Evolutionary conservation across 2,113 vertebrate genomes (phyloP).

Genomic region (Helogale parvula): DNA sequence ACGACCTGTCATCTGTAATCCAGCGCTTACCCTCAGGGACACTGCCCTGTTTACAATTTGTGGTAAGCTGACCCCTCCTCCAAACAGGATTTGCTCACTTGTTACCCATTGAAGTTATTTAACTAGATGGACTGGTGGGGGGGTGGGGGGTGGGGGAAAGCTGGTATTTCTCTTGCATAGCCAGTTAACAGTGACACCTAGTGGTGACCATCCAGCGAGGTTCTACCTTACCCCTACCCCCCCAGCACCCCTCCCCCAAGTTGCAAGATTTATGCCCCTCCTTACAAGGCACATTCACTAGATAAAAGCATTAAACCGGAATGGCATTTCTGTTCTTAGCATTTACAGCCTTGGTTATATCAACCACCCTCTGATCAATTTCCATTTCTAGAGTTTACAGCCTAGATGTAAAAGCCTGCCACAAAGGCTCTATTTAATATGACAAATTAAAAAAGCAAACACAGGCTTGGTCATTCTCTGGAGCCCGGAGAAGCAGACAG

Average conservation of each 20-base stretch:
- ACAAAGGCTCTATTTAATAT: constrained; percentile 78
- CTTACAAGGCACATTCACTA: constrained; percentile 71
- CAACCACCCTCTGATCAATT: constrained; percentile 79
- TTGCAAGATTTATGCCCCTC: constrained; percentile 73
- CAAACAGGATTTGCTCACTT: constrained; percentile 53
- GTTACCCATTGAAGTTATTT: constrained; percentile 52
- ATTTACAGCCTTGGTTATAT: constrained; percentile 78
- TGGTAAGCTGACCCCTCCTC: background rate
- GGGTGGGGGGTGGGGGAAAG: background rate
- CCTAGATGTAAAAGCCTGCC: constrained; percentile 77
- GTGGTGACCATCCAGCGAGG: constrained; percentile 69
- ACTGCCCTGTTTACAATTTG: background rate
- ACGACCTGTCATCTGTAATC: background rate
- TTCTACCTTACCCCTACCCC: background rate
- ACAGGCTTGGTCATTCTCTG: constrained; percentile 65
- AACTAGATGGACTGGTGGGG: constrained; percentile 42
- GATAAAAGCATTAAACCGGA: constrained; percentile 80
- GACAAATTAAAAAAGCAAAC: constrained; percentile 81
- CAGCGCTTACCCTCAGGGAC: background rate
- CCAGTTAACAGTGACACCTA: constrained; percentile 81
- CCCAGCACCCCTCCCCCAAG: background rate
- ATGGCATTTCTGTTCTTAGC: constrained; percentile 76
- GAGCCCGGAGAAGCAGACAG: constrained; percentile 53
- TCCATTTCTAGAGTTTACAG: constrained; percentile 81
- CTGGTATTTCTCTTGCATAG: constrained; percentile 7